Evolutionary conservation across 1,140 invertebrate genomes (phyloP).

Genomic region (Drosophila asahinai): DNA sequence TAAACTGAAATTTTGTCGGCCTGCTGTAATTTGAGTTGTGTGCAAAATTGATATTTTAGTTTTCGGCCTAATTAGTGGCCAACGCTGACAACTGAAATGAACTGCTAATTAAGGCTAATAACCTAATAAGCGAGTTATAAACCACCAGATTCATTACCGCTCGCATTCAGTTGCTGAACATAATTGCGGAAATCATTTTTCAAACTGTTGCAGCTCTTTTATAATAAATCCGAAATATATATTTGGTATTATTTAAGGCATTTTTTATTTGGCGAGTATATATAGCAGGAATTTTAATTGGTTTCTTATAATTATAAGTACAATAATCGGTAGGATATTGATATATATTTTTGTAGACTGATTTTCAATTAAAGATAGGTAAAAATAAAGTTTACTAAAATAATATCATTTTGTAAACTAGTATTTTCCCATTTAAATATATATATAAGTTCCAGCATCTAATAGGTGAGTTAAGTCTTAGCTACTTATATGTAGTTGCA

Average conservation of each 20-base stretch:
- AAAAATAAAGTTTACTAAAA: too few relatives aligned
- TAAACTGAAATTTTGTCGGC: constrained; percentile 5
- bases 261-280: too few relatives aligned
- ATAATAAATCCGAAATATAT: not conserved
- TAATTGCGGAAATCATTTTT: constrained; percentile 30
- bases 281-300: too few relatives aligned
- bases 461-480: not conserved
- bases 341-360: too few relatives aligned
- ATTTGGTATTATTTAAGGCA: not conserved
- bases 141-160: constrained; percentile 36
- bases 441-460: too few relatives aligned
- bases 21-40: constrained; percentile 19
- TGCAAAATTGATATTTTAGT: constrained; percentile 37
- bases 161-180: constrained; percentile 13
- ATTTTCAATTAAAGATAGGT: too few relatives aligned
- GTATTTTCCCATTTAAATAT: too few relatives aligned
- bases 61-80: constrained; percentile 42
- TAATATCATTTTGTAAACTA: too few relatives aligned
- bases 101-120: constrained; percentile 48
- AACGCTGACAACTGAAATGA: constrained; percentile 39
- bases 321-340: too few relatives aligned
- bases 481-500: not conserved
- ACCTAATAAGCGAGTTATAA: constrained; percentile 46
- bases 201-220: constrained; percentile 8
- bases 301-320: too few relatives aligned